phyloP scores from a whole-genome alignment of 1,140 invertebrate genomes.

The Microplitis mediator region DNA sequence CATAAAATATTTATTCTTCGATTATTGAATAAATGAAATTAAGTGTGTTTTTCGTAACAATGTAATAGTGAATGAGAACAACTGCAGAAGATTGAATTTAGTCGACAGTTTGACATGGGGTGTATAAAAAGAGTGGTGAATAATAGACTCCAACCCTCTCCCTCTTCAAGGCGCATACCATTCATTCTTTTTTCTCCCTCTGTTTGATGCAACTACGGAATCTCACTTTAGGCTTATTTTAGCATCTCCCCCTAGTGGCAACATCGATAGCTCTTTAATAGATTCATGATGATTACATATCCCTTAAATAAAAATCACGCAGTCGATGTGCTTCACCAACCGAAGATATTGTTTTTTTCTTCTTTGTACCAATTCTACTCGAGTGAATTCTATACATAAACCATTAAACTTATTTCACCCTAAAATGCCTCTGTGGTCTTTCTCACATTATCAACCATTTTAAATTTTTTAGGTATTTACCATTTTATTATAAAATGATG shows the following conservation, averaged over 20 bases:
- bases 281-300: background rate
- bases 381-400: too few species aligned
- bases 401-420: too few species aligned
- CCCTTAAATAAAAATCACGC: background rate
- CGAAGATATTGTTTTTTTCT: background rate
- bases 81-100: slow-evolving; percentile 57
- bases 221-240: slow-evolving; percentile 27
- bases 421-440: too few species aligned
- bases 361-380: too few species aligned
- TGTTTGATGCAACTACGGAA: slow-evolving; percentile 9
- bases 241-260: slow-evolving; percentile 23
- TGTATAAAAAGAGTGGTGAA: slow-evolving; percentile 59
- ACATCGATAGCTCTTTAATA: slow-evolving; percentile 31
- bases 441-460: too few species aligned
- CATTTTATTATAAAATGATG: too few species aligned
- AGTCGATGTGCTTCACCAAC: background rate
- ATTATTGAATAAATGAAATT: background rate
- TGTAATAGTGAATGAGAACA: slow-evolving; percentile 47
- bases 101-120: slow-evolving; percentile 56
- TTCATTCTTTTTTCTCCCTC: slow-evolving; percentile 26
- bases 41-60: background rate
- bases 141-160: slow-evolving; percentile 59
- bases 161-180: slow-evolving; percentile 1
- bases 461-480: too few species aligned
- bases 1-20: too few species aligned